A percentile compares a stretch with the other conserved stretches of the same genome.
phyloP scores from a whole-genome alignment of 2,113 vertebrate species.

The Pseudolaguvia tuberculata region DNA sequence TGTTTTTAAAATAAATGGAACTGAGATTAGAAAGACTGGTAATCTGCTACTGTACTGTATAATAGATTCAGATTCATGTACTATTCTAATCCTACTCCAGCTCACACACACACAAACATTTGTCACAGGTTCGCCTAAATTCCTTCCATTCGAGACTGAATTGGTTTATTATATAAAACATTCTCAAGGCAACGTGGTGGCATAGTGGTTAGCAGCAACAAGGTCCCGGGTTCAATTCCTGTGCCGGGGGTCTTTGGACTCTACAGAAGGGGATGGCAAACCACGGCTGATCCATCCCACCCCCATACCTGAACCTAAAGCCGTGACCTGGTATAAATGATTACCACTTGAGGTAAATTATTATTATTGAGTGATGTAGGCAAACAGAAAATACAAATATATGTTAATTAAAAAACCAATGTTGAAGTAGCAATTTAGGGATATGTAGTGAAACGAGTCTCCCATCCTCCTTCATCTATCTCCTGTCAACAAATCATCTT shows the following conservation, averaged over 20 bases:
- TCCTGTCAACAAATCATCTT: too few relatives aligned
- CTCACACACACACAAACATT: slow-evolving; percentile 8
- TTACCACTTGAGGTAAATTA: neutral
- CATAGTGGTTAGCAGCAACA: too few relatives aligned
- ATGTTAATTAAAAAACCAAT: neutral
- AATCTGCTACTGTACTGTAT: slow-evolving; percentile 32
- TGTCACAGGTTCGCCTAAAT: neutral
- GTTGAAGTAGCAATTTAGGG: neutral
- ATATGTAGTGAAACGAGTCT: too few relatives aligned
- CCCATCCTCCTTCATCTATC: too few relatives aligned
- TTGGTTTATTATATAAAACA: neutral
- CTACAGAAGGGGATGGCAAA: too few relatives aligned
- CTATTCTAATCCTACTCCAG: slow-evolving; percentile 25
- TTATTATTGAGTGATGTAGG: too few relatives aligned
- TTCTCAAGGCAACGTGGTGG: too few relatives aligned
- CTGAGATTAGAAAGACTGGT: slow-evolving; percentile 36
- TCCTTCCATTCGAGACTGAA: neutral
- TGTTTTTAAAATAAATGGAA: slow-evolving; percentile 33
- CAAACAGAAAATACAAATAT: too few relatives aligned
- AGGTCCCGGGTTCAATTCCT: too few relatives aligned
- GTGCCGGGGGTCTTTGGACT: too few relatives aligned
- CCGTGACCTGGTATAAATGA: neutral
- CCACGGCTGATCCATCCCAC: too few relatives aligned
- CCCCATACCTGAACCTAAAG: too few relatives aligned
- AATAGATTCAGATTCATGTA: slow-evolving; percentile 43